These are phyloP conservation scores for Tetrao urogallus DNA, from an alignment of 2,113 vertebrate genomes.

Conservation along the genomic window DNA sequence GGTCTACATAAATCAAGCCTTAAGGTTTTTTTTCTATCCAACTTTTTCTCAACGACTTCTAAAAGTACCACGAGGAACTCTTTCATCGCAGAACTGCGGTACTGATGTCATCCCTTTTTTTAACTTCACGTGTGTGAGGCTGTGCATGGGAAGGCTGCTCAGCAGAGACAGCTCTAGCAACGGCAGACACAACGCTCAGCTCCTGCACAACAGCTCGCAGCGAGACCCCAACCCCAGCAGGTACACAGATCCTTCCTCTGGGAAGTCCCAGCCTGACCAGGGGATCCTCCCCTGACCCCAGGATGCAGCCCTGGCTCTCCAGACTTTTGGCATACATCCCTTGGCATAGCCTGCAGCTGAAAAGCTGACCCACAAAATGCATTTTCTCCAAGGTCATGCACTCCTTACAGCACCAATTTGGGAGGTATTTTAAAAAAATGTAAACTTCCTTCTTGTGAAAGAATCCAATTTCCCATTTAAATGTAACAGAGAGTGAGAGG, in stretches of 20 bases:
- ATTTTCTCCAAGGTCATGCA: not conserved
- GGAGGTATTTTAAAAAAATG: not conserved
- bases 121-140: constrained; percentile 63
- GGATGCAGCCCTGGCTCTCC: not conserved
- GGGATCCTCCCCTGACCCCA: not conserved
- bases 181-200: constrained; percentile 41
- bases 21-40: not conserved
- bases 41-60: constrained; percentile 24
- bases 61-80: constrained; percentile 34
- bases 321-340: not conserved
- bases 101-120: constrained; percentile 73
- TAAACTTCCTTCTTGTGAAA: constrained; percentile 38
- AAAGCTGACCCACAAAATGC: not conserved
- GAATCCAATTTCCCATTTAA: constrained; percentile 7
- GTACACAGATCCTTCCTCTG: not conserved
- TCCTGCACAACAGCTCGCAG: constrained; percentile 9
- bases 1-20: constrained; percentile 35
- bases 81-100: constrained; percentile 23
- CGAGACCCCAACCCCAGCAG: constrained; percentile 19
- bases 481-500: not conserved
- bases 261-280: not conserved
- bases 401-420: not conserved
- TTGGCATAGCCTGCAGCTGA: not conserved
- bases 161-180: constrained; percentile 55
- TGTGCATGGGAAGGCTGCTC: constrained; percentile 45